phyloP scores from a whole-genome alignment of 1,140 invertebrate species.

The Heliothis virescens region DNA sequence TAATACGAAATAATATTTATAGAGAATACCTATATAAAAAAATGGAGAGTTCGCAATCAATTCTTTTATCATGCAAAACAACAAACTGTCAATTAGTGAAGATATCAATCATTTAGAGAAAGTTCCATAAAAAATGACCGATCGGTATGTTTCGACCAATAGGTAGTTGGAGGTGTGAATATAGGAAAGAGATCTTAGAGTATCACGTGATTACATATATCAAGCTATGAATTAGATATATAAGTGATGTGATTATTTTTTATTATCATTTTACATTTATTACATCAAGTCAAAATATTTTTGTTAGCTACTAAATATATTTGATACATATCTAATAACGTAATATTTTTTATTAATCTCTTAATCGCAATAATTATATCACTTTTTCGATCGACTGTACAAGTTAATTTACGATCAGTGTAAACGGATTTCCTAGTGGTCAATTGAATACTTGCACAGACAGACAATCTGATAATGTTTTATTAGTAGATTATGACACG shows the following conservation, averaged over 20 bases:
- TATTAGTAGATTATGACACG: constrained; percentile 4
- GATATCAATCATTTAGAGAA: constrained; percentile 35
- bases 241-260: too few relatives aligned
- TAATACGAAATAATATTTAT: too few relatives aligned
- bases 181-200: neutral
- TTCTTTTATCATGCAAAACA: constrained; percentile 20
- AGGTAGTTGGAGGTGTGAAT: neutral
- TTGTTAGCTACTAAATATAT: too few relatives aligned
- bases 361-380: neutral
- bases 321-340: neutral
- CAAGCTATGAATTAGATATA: too few relatives aligned
- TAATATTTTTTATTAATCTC: neutral
- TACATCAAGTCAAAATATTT: too few relatives aligned
- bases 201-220: neutral
- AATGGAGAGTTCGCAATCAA: constrained; percentile 4
- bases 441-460: constrained; percentile 11
- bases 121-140: neutral
- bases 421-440: constrained; percentile 40
- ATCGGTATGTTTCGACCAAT: neutral
- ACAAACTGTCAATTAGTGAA: constrained; percentile 25
- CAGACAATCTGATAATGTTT: constrained; percentile 30
- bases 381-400: constrained; percentile 11
- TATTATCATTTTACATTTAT: too few relatives aligned
- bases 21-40: too few relatives aligned
- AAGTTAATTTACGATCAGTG: neutral